Percentiles rank a stretch among this genome's conserved stretches.
Evolutionary conservation across 2,888 invertebrate genomes (phyloP).

Genomic region (Argyresthia goedartella): DNA sequence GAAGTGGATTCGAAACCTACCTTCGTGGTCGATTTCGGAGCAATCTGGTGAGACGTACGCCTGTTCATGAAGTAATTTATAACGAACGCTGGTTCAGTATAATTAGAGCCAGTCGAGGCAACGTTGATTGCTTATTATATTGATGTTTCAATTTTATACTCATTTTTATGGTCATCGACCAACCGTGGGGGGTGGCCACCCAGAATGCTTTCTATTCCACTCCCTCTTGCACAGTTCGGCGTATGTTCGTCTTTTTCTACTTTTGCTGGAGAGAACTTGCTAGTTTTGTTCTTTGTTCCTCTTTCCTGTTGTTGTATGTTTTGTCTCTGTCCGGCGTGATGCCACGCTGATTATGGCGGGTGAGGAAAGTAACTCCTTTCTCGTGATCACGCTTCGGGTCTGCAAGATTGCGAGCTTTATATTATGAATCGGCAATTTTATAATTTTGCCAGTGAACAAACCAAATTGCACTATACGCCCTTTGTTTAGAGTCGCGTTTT

Average conservation of each 20-base stretch:
- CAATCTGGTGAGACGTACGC: constrained; percentile 41
- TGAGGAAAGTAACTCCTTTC: constrained; percentile 50
- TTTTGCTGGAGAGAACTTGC: constrained; percentile 31
- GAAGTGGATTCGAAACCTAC: background rate
- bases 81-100: constrained; percentile 56
- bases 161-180: constrained; percentile 72
- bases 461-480: background rate
- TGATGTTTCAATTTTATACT: constrained; percentile 72
- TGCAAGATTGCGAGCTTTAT: constrained; percentile 2
- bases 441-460: background rate
- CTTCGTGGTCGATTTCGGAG: constrained; percentile 25
- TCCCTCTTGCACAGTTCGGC: constrained; percentile 21
- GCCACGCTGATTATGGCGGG: constrained; percentile 36
- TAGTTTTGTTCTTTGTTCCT: constrained; percentile 33
- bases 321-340: constrained; percentile 21
- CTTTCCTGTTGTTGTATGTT: constrained; percentile 10
- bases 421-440: constrained; percentile 3
- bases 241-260: constrained; percentile 44
- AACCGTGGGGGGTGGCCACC: constrained; percentile 72
- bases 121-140: constrained; percentile 70
- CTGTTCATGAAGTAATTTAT: constrained; percentile 56
- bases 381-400: constrained; percentile 5
- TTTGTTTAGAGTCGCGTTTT: background rate
- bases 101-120: constrained; percentile 53
- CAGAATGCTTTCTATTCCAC: constrained; percentile 38